Conservation (phyloP, 92 coral and sea anemone species). For the Zoanthus solanderi region DNA sequence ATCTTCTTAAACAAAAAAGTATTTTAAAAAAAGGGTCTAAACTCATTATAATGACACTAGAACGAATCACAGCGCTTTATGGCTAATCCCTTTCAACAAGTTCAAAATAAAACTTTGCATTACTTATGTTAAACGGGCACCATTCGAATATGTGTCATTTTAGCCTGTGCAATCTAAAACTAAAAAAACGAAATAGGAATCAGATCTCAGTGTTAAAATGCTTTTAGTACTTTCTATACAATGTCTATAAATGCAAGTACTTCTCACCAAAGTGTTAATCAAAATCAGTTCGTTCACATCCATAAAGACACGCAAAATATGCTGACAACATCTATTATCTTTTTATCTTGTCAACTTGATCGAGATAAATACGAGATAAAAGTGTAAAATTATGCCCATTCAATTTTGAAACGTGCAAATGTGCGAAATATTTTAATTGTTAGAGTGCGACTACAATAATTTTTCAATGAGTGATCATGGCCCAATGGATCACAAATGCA, state of each 20-base stretch:
- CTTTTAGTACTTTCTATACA: not conserved
- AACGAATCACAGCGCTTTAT: not conserved
- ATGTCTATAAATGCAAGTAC: not conserved
- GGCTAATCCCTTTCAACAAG: constrained; percentile 2
- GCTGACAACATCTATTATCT: not conserved
- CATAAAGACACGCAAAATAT: not conserved
- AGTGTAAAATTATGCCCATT: not conserved
- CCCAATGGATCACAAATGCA: not conserved
- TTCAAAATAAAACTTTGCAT: not conserved
- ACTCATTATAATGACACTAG: not conserved
- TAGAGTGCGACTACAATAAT: not conserved
- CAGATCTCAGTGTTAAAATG: not conserved
- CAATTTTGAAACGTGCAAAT: not conserved
- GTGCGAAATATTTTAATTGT: not conserved
- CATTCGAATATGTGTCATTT: not conserved
- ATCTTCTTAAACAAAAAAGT: not conserved
- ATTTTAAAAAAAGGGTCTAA: not conserved
- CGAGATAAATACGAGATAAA: constrained; percentile 9
- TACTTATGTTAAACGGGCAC: not conserved
- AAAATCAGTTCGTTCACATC: not conserved
- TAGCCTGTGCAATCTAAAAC: not conserved
- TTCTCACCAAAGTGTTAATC: constrained; percentile 13
- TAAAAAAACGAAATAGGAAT: constrained; percentile 9
- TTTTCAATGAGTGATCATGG: constrained; percentile 1
- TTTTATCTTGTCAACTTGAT: not conserved